A percentile compares a stretch with the other conserved stretches of the same genome.
Evolutionary conservation across 1,140 invertebrate species (phyloP).

Genomic region (Drosophila lacteicornis): DNA sequence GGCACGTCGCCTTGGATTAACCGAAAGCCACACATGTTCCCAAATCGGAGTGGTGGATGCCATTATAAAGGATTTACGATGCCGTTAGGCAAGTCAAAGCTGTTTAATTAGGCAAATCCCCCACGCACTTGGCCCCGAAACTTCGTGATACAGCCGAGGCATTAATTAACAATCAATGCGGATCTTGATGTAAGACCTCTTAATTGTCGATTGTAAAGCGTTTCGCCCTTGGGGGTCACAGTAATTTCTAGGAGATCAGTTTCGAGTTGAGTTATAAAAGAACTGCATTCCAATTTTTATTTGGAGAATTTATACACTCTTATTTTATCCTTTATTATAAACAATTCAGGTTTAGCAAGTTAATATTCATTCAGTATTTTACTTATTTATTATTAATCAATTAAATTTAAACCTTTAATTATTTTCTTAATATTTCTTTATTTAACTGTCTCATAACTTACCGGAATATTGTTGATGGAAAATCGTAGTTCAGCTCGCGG

Average conservation of each 20-base stretch:
- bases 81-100: constrained; percentile 60
- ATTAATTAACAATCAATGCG: constrained; percentile 63
- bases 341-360: too few relatives aligned
- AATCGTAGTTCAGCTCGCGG: constrained; percentile 89
- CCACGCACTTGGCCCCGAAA: constrained; percentile 25
- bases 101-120: constrained; percentile 68
- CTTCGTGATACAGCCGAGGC: constrained; percentile 15
- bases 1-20: constrained; percentile 57
- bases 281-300: too few relatives aligned
- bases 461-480: constrained; percentile 90
- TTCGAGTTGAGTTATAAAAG: too few relatives aligned
- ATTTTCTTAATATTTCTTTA: neutral
- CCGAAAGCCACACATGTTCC: constrained; percentile 53
- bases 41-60: constrained; percentile 38
- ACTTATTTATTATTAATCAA: too few relatives aligned
- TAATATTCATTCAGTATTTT: too few relatives aligned
- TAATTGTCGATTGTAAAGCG: constrained; percentile 56
- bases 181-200: constrained; percentile 38
- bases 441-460: constrained; percentile 86
- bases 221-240: constrained; percentile 1
- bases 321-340: too few relatives aligned
- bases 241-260: neutral
- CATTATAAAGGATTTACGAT: constrained; percentile 79
- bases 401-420: too few relatives aligned
- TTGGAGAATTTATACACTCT: neutral